These are phyloP conservation scores for Paedocypris micromegethes DNA, from an alignment of 2,797 vertebrate genomes.

Conservation along the genomic window DNA sequence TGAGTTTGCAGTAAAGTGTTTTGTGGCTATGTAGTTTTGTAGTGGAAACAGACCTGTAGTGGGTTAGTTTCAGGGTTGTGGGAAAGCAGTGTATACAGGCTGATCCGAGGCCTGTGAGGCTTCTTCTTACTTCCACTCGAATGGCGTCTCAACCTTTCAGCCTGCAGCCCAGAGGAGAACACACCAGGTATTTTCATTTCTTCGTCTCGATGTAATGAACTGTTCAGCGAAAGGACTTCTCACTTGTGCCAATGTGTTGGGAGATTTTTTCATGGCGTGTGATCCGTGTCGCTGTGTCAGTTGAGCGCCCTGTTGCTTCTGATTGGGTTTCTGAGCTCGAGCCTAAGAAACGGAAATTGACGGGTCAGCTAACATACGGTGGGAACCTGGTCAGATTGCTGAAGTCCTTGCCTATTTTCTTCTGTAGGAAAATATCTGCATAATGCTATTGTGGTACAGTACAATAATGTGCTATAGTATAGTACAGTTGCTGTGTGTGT, in stretches of 20 bases:
- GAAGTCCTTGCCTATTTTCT: too few species aligned
- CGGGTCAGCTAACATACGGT: too few species aligned
- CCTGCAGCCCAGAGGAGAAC: slow-evolving; percentile 23
- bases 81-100: slow-evolving; percentile 46
- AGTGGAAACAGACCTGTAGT: slow-evolving; percentile 35
- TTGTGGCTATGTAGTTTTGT: background rate
- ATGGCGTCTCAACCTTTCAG: slow-evolving; percentile 43
- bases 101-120: slow-evolving; percentile 36
- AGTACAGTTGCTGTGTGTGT: too few species aligned
- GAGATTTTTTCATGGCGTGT: slow-evolving; percentile 65
- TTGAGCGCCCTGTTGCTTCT: too few species aligned
- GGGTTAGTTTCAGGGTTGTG: slow-evolving; percentile 22
- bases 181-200: background rate
- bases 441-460: too few species aligned
- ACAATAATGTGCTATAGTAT: too few species aligned
- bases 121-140: slow-evolving; percentile 40
- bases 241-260: slow-evolving; percentile 69
- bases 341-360: too few species aligned
- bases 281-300: slow-evolving; percentile 57
- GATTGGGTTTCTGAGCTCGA: slow-evolving; percentile 50
- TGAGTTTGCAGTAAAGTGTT: background rate
- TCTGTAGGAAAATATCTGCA: too few species aligned
- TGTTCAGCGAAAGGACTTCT: background rate
- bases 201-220: background rate
- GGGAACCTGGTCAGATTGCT: too few species aligned